Evolutionary conservation across 2,797 vertebrate species (phyloP), one percentile per base, ranked within the genome.

Genomic region (Cryptoblepharus egeriae): DNA sequence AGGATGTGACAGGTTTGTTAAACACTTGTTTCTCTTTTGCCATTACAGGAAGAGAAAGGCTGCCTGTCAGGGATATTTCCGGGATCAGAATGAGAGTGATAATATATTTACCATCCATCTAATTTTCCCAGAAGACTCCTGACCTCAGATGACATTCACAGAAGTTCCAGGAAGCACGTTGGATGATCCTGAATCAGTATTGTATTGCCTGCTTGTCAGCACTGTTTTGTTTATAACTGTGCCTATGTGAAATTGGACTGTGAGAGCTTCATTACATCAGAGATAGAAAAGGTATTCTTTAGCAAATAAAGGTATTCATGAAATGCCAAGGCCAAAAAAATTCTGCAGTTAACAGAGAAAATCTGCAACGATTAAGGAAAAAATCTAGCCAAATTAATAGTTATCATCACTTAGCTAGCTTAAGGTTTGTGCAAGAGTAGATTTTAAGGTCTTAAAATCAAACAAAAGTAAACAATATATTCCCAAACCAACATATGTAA

Each of bases 111-210:
- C 89, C 69, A 92, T 65, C 84, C 88, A 82, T 86, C 88, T 88
- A 72, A 80, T 91, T 92, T 92, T 92, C 87, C 91, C 91, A 92
- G 90, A 91, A 90, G 45, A 88, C 65, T 89, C 88, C 83, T 90
- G 90, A 92, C 88, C 91, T 88, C 78, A 90, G 69, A 18, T 90
- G 87, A 88, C 86, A 89, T 82, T 49, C 64, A 86, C 82, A 70
- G 70, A 60, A 30, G 30, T 87, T 89, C 85, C 79, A 82, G 61
- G 58, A 49, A 87, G 79, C 81, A 83, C 83, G 81, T 79, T 68
- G 81, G 82, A 91, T 84, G 77, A 83, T 81, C 88, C 85, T 80
- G 87, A 91, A 85, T 85, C 87, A 76, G 83, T 92, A 67, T 64
- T n/a, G 69, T 88, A 74, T 78, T 76, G 65, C 83, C 82, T 90